These are phyloP conservation scores for Crotalus helleri DNA, from an alignment of 2,113 vertebrate genomes.

Conservation along the genomic window DNA sequence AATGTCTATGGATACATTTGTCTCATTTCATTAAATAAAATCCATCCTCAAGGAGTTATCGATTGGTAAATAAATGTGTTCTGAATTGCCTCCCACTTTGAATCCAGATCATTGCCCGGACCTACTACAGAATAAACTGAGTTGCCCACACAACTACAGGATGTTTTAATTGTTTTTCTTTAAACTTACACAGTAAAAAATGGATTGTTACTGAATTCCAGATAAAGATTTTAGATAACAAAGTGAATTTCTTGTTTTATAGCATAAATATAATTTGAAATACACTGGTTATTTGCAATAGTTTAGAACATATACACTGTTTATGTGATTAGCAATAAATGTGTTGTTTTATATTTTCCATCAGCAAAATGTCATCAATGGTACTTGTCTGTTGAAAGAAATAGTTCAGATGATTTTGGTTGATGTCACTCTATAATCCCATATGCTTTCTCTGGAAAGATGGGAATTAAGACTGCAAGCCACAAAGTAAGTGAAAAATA, in stretches of 20 bases:
- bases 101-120: neutral
- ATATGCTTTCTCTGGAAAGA: neutral
- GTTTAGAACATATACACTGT: constrained; percentile 1
- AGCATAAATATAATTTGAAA: neutral
- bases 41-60: neutral
- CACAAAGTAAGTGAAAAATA: neutral
- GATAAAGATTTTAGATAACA: neutral
- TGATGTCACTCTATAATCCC: neutral
- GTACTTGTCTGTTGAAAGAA: neutral
- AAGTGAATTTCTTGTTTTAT: neutral
- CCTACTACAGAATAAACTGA: neutral
- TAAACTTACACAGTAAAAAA: neutral
- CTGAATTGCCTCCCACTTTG: neutral
- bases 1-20: neutral
- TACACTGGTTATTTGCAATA: neutral
- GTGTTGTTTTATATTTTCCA: neutral
- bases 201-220: neutral
- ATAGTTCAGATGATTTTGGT: neutral
- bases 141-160: neutral
- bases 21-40: neutral
- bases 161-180: neutral
- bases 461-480: neutral
- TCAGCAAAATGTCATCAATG: neutral
- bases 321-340: rapidly evolving
- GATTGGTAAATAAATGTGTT: neutral